phyloP scores from a whole-genome alignment of 2,113 vertebrate genomes.

The Nothoprocta pentlandii region DNA sequence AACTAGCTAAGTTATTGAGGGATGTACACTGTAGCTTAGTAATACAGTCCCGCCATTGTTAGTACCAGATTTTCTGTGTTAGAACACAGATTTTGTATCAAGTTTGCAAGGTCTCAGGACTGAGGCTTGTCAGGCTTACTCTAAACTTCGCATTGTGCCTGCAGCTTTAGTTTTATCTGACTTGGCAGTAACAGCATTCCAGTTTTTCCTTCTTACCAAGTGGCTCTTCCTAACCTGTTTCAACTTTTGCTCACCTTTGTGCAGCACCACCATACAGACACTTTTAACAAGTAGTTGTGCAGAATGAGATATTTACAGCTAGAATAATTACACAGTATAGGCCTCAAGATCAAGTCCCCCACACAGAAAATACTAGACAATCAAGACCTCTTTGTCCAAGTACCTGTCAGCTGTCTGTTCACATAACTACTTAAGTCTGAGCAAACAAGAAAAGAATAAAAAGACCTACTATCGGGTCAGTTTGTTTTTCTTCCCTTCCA shows the following conservation, averaged over 20 bases:
- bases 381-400: neutral
- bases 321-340: neutral
- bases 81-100: too few species aligned
- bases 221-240: neutral
- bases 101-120: neutral
- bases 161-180: neutral
- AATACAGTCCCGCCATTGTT: neutral
- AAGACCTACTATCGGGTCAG: fast-evolving
- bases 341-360: neutral
- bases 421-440: neutral
- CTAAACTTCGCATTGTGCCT: neutral
- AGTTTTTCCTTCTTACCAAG: neutral
- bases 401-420: neutral
- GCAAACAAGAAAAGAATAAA: neutral
- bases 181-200: neutral
- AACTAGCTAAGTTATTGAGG: neutral
- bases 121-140: neutral
- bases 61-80: neutral
- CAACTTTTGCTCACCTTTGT: neutral
- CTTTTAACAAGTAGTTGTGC: neutral
- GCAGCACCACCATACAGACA: neutral
- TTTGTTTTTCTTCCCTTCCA: neutral
- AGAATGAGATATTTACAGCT: neutral
- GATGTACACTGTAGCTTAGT: fast-evolving
- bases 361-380: fast-evolving